Conservation (phyloP, 2,888 invertebrate genomes). For the Drosophila mercatorum region DNA sequence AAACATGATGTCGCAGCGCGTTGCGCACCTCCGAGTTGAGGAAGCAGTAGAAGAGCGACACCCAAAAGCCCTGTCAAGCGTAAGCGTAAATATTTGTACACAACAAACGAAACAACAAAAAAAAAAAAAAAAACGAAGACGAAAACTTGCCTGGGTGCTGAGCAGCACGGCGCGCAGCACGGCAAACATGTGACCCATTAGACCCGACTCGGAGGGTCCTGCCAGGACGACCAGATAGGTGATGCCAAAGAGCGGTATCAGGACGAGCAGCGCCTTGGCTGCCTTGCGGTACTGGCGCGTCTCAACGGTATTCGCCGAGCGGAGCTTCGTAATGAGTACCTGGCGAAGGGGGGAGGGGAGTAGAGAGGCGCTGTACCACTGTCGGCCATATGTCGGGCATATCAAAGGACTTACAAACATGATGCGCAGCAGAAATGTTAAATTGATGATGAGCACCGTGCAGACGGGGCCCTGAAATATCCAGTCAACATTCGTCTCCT, state of each 20-base stretch:
- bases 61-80: conserved; percentile 91
- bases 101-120: not conserved
- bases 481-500: conserved; percentile 92
- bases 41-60: conserved; percentile 96
- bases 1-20: conserved; percentile 90
- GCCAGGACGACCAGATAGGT: conserved; percentile 94
- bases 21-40: conserved; percentile 96
- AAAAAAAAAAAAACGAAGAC: conserved; percentile 2
- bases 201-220: conserved; percentile 90
- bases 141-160: conserved; percentile 92
- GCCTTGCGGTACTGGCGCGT: conserved; percentile 96
- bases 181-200: conserved; percentile 90
- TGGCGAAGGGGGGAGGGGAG: conserved; percentile 76
- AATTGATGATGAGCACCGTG: conserved; percentile 92
- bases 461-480: conserved; percentile 94
- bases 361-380: not conserved
- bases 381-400: not conserved
- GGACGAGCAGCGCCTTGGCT: conserved; percentile 94
- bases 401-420: conserved; percentile 90
- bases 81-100: conserved; percentile 37
- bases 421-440: conserved; percentile 92
- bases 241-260: conserved; percentile 96
- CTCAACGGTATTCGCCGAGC: conserved; percentile 95
- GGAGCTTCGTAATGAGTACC: conserved; percentile 96
- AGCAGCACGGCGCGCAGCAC: conserved; percentile 92